A percentile compares a stretch with the other conserved stretches of the same genome.
phyloP scores from a whole-genome alignment of 2,888 invertebrate genomes.

The Caenorhabditis uteleia region DNA sequence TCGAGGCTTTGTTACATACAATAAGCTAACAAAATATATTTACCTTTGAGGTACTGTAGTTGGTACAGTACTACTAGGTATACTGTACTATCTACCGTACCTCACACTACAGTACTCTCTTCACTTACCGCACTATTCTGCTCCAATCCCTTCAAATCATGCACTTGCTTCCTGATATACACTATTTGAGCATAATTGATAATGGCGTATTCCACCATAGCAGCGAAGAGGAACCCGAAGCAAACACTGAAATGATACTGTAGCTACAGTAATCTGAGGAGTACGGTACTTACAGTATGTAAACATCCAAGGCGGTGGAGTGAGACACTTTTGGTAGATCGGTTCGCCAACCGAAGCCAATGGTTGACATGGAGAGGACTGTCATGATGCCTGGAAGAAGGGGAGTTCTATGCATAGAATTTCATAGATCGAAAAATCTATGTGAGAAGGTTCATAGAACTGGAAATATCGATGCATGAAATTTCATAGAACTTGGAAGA shows the following conservation, averaged over 20 bases:
- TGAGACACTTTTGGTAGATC: constrained; percentile 85
- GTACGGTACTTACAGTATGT: constrained; percentile 75
- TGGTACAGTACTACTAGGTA: neutral
- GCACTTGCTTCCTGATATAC: constrained; percentile 58
- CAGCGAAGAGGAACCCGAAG: constrained; percentile 61
- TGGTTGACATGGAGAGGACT: constrained; percentile 84
- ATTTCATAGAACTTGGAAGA: no score
- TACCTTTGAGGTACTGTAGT: neutral
- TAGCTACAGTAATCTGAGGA: neutral
- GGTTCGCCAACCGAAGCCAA: constrained; percentile 78
- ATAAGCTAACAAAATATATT: no score
- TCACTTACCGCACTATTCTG: constrained; percentile 53
- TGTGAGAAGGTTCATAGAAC: no score
- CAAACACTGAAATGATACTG: constrained; percentile 50
- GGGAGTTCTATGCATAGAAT: no score
- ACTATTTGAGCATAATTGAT: constrained; percentile 63
- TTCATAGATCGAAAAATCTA: no score
- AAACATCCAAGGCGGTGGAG: constrained; percentile 85
- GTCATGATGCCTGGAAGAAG: constrained; percentile 80
- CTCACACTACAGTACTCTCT: no score
- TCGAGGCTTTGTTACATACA: no score
- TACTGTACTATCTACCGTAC: neutral
- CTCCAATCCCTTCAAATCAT: constrained; percentile 58
- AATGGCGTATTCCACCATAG: constrained; percentile 63
- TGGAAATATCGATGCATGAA: no score